Percentiles rank a stretch among this genome's conserved stretches.
Evolutionary conservation across 1,140 invertebrate species (phyloP).

Genomic region (Platorchestia sp.): DNA sequence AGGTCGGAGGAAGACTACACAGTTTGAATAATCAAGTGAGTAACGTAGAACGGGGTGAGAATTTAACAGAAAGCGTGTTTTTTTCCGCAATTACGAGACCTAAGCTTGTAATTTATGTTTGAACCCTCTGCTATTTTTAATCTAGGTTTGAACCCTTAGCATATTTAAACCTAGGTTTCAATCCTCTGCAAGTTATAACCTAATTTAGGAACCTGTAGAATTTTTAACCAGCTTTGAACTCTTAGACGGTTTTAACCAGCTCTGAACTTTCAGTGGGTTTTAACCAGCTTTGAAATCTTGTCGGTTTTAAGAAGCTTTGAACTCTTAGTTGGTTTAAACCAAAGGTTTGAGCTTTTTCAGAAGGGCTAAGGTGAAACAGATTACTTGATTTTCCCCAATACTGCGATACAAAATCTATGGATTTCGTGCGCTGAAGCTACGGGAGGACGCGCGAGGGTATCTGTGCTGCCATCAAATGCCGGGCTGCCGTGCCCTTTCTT

Average conservation of each 20-base stretch:
- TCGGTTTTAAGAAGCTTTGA: not conserved
- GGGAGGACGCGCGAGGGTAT: not conserved
- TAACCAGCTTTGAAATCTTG: not conserved
- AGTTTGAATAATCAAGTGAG: no score
- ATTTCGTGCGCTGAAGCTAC: not conserved
- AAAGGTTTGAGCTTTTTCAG: not conserved
- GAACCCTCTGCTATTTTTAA: not conserved
- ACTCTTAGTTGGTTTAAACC: not conserved
- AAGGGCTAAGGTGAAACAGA: not conserved
- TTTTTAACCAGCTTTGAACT: not conserved
- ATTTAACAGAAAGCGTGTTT: no score
- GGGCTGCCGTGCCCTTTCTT: not conserved
- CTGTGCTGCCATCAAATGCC: not conserved
- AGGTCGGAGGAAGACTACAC: no score
- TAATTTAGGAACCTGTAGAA: not conserved
- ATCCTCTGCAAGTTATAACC: not conserved
- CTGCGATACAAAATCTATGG: not conserved
- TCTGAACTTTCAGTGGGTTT: not conserved
- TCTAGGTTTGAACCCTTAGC: not conserved
- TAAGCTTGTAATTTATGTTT: no score
- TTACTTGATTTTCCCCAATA: not conserved
- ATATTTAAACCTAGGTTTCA: not conserved
- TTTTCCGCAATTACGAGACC: no score
- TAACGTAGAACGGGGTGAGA: no score
- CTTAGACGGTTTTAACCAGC: no score